A percentile compares a stretch with the other conserved stretches of the same genome.
Evolutionary conservation across 2,888 invertebrate genomes (phyloP).

Genomic region (Zelleria hepariella): DNA sequence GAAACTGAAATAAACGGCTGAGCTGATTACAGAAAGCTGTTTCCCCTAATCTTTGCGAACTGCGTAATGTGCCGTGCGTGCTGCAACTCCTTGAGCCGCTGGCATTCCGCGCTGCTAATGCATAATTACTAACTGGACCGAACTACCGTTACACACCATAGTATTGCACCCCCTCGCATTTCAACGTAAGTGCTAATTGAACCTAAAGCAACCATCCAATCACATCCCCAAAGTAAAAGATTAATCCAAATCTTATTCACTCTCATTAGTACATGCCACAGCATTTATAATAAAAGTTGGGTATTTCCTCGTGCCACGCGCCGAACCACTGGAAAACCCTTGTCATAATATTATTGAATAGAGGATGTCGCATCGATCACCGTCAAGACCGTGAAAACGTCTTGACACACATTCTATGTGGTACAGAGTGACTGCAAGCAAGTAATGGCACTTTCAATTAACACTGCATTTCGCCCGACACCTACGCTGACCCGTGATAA

Average conservation of each 20-base stretch:
- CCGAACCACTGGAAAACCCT: background rate
- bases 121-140: slow-evolving; percentile 39
- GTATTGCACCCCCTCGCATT: slow-evolving; percentile 1
- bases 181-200: background rate
- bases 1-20: slow-evolving; percentile 55
- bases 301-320: background rate
- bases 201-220: background rate
- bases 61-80: slow-evolving; percentile 60
- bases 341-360: background rate
- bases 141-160: slow-evolving; percentile 25
- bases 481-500: slow-evolving; percentile 46
- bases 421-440: slow-evolving; percentile 48
- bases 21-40: slow-evolving; percentile 44
- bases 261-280: background rate
- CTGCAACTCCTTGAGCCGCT: slow-evolving; percentile 28
- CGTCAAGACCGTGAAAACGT: slow-evolving; percentile 57
- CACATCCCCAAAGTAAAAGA: background rate
- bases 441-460: slow-evolving; percentile 66
- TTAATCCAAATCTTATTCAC: background rate
- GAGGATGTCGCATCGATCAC: slow-evolving; percentile 23
- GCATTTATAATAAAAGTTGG: background rate
- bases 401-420: slow-evolving; percentile 60
- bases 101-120: slow-evolving; percentile 6
- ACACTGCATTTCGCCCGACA: slow-evolving; percentile 44
- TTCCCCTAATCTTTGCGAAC: slow-evolving; percentile 39